Percentiles rank a stretch among this genome's conserved stretches.
These are phyloP conservation scores for Maniola jurtina DNA, from an alignment of 1,140 invertebrate species.

Conservation along the genomic window DNA sequence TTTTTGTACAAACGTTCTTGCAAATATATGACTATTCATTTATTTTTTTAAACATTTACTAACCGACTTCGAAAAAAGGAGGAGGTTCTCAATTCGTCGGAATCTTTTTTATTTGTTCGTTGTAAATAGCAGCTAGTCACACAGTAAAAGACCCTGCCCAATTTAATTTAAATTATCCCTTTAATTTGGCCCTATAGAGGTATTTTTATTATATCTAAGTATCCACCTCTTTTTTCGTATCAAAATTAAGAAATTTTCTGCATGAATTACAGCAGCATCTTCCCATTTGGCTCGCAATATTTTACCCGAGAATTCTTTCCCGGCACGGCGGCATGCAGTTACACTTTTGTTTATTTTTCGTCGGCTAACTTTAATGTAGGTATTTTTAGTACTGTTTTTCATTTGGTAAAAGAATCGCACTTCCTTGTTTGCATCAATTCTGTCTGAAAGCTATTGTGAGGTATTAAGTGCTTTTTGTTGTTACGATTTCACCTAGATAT, in stretches of 20 bases:
- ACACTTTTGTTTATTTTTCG: conserved; percentile 5
- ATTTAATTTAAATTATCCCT: too few species aligned
- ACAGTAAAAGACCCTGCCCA: too few species aligned
- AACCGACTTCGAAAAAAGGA: too few species aligned
- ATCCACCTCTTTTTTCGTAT: too few species aligned
- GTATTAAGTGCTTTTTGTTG: conserved; percentile 2
- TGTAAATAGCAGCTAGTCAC: too few species aligned
- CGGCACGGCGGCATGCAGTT: conserved; percentile 4
- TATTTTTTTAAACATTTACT: too few species aligned
- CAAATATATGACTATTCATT: too few species aligned
- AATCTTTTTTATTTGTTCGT: too few species aligned
- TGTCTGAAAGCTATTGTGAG: not conserved
- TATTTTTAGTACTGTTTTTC: conserved; percentile 4
- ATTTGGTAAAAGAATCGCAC: conserved; percentile 1
- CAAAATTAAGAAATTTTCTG: not conserved
- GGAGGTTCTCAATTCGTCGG: too few species aligned
- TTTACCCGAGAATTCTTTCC: not conserved
- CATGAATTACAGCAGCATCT: not conserved
- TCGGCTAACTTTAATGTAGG: not conserved
- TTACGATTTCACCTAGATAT: not conserved
- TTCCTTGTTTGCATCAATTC: not conserved
- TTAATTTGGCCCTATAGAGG: too few species aligned
- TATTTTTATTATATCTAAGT: too few species aligned
- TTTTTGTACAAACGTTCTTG: too few species aligned
- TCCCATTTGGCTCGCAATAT: not conserved